Conservation (phyloP, 2,113 vertebrate species). For the Syngnathus floridae region DNA sequence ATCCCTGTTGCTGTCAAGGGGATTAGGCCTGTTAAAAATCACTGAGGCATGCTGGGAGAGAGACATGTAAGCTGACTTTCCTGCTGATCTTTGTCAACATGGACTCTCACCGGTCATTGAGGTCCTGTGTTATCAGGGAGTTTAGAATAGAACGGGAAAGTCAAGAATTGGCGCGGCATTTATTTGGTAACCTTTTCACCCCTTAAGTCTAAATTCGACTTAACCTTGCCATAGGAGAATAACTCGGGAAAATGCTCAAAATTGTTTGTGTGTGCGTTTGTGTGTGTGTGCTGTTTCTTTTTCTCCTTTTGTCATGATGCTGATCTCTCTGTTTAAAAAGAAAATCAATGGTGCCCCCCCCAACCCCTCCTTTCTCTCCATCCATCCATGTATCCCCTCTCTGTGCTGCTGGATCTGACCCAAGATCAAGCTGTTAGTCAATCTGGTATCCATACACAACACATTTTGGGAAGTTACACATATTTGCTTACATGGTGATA, state of each 20-base stretch:
- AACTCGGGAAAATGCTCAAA: neutral
- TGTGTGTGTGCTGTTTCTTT: constrained; percentile 23
- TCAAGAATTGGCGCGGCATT: constrained; percentile 5
- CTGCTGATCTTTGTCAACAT: constrained; percentile 49
- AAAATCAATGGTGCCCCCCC: constrained; percentile 37
- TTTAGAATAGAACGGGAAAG: constrained; percentile 24
- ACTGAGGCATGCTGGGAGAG: constrained; percentile 43
- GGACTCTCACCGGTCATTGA: constrained; percentile 20
- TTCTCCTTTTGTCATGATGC: constrained; percentile 59
- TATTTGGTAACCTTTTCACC: neutral
- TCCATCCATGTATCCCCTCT: constrained; percentile 56
- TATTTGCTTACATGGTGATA: constrained; percentile 2
- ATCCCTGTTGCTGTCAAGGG: constrained; percentile 34
- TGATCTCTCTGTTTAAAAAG: constrained; percentile 64
- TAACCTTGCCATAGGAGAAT: neutral
- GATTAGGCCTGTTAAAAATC: constrained; percentile 34
- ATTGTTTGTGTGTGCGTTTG: neutral
- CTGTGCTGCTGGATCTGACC: constrained; percentile 54
- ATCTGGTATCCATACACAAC: constrained; percentile 56
- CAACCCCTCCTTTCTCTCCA: constrained; percentile 33
- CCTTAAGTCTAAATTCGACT: neutral
- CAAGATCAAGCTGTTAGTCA: constrained; percentile 70
- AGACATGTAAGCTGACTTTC: constrained; percentile 29
- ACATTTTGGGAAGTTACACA: constrained; percentile 4
- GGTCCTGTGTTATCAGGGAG: constrained; percentile 37